These are phyloP conservation scores for Parasteatoda tepidariorum DNA, from an alignment of 1,140 invertebrate species.

Conservation along the genomic window DNA sequence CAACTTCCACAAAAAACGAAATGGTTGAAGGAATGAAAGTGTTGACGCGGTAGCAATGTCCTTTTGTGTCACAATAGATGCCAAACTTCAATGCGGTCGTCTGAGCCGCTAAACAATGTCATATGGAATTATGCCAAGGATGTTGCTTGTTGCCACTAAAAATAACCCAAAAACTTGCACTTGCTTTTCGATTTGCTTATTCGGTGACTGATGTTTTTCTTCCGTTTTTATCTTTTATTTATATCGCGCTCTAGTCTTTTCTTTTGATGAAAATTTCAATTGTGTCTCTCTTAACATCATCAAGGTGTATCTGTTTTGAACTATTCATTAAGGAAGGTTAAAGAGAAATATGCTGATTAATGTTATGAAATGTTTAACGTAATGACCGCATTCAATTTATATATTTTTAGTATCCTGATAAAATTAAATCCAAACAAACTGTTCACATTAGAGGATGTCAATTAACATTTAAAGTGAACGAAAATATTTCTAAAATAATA, in stretches of 20 bases:
- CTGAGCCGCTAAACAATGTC: slow-evolving; percentile 45
- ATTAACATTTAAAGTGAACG: no score
- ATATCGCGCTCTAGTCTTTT: background rate
- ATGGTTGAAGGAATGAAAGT: background rate
- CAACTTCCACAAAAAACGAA: no score
- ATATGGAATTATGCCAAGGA: slow-evolving; percentile 45
- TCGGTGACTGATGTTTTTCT: background rate
- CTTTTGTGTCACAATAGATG: slow-evolving; percentile 43
- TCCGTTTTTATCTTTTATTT: background rate
- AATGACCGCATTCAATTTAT: no score
- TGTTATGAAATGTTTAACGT: no score
- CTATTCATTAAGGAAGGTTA: background rate
- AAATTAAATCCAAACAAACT: no score
- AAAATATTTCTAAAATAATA: no score
- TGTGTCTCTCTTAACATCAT: background rate
- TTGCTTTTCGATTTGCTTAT: slow-evolving; percentile 31
- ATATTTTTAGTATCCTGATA: no score
- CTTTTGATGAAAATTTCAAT: background rate
- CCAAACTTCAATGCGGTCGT: slow-evolving; percentile 6
- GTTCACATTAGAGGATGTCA: no score
- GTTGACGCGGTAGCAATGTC: slow-evolving; percentile 34
- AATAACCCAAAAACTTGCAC: slow-evolving; percentile 40
- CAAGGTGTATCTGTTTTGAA: background rate
- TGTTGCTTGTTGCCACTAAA: slow-evolving; percentile 58
- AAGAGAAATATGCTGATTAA: no score